Percentiles rank a stretch among this genome's conserved stretches.
Conservation (phyloP, 2,888 invertebrate genomes). For the Selenia dentaria region DNA sequence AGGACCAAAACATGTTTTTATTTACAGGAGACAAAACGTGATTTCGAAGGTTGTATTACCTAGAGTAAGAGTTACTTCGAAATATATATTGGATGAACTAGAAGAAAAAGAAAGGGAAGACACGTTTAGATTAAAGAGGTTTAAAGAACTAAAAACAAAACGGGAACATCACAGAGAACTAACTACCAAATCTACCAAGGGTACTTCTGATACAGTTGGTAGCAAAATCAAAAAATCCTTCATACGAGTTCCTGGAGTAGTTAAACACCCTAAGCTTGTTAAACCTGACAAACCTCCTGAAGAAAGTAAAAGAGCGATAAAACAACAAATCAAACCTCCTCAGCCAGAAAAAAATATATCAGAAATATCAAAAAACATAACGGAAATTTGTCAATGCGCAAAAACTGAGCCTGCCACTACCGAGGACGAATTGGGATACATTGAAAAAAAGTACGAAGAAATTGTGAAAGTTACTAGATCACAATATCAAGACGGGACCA, state of each 20-base stretch:
- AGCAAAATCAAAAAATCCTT: no score
- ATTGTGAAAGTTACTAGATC: constrained; percentile 46
- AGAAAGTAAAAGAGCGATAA: no score
- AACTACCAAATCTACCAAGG: background rate
- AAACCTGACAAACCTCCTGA: background rate
- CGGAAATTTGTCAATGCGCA: background rate
- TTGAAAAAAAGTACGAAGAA: constrained; percentile 48
- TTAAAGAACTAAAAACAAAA: constrained; percentile 36
- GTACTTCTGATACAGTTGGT: no score
- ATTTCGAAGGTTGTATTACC: constrained; percentile 46
- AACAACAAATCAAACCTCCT: no score
- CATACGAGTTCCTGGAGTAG: no score
- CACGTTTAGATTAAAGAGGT: constrained; percentile 43
- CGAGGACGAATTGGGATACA: constrained; percentile 32
- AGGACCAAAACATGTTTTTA: background rate
- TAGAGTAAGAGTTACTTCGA: constrained; percentile 36
- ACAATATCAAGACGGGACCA: constrained; percentile 46
- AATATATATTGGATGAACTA: constrained; percentile 42
- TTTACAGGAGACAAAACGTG: constrained; percentile 48
- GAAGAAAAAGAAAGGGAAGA: constrained; percentile 50
- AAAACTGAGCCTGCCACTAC: background rate
- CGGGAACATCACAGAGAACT: background rate
- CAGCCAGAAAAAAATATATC: no score
- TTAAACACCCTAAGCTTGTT: background rate
- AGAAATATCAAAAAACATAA: no score